These are phyloP conservation scores for Cephus rjabovi DNA, from an alignment of 2,888 invertebrate species.

Conservation along the genomic window DNA sequence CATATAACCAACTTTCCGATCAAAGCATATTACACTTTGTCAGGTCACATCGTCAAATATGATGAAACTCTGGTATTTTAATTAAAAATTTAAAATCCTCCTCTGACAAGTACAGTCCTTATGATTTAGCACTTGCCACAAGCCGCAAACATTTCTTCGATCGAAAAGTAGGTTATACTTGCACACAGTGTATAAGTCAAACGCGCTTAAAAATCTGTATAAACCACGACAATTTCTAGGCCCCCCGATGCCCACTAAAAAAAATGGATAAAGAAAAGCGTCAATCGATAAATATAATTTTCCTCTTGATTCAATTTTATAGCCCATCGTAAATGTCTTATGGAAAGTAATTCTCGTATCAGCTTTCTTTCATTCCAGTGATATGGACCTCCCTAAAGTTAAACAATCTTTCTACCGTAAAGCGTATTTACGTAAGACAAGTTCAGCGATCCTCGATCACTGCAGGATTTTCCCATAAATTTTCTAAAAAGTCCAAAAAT, in stretches of 20 bases:
- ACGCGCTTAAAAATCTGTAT: not conserved
- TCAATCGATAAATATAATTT: not conserved
- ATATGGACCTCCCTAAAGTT: not conserved
- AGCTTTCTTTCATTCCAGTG: not conserved
- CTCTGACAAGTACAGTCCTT: not conserved
- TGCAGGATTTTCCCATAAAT: not conserved
- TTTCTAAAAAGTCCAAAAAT: not conserved
- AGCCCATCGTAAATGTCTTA: not conserved
- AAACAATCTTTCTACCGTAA: not conserved
- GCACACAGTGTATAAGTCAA: not conserved
- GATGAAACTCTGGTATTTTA: not conserved
- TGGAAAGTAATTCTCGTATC: not conserved
- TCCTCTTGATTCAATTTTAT: not conserved
- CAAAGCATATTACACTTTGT: not conserved
- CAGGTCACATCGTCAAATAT: not conserved
- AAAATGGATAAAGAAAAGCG: not conserved
- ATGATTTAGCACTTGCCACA: not conserved
- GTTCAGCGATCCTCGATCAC: too few relatives aligned
- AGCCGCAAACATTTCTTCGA: not conserved
- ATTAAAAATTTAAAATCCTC: not conserved
- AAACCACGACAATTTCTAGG: not conserved
- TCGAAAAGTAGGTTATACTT: not conserved
- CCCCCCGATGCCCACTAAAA: not conserved
- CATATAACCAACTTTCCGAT: not conserved
- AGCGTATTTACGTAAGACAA: not conserved